phyloP scores from a whole-genome alignment of 2,888 invertebrate species.

The Tuberolachnus salignus region DNA sequence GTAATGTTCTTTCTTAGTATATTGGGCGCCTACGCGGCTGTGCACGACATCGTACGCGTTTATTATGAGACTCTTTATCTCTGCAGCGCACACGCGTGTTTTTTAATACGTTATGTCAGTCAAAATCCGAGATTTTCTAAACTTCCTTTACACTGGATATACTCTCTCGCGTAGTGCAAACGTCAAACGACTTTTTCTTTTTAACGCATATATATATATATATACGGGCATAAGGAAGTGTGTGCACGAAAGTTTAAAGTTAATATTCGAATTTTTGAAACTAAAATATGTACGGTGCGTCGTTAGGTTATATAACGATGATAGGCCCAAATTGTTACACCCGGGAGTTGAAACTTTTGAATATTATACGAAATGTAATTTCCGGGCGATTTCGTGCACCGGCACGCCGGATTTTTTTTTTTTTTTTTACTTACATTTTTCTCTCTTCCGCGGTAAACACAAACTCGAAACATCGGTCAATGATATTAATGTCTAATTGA shows the following conservation, averaged over 20 bases:
- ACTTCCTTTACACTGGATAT: too few species aligned
- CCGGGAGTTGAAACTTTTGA: conserved; percentile 1
- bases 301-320: too few species aligned
- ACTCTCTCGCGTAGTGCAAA: too few species aligned
- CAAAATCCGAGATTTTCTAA: too few species aligned
- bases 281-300: too few species aligned
- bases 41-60: too few species aligned
- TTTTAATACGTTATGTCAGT: too few species aligned
- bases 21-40: too few species aligned
- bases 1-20: too few species aligned
- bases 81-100: too few species aligned
- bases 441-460: neutral
- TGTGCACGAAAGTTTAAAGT: neutral
- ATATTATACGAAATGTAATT: neutral
- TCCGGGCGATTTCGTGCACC: neutral
- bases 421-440: neutral
- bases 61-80: too few species aligned
- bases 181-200: neutral
- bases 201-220: neutral
- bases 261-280: conserved; percentile 12
- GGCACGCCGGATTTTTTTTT: neutral
- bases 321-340: neutral
- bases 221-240: neutral
- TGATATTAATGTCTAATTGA: too few species aligned
- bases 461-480: neutral